phyloP scores from a whole-genome alignment of 2,888 invertebrate species.

The Oxystoma pomonae region DNA sequence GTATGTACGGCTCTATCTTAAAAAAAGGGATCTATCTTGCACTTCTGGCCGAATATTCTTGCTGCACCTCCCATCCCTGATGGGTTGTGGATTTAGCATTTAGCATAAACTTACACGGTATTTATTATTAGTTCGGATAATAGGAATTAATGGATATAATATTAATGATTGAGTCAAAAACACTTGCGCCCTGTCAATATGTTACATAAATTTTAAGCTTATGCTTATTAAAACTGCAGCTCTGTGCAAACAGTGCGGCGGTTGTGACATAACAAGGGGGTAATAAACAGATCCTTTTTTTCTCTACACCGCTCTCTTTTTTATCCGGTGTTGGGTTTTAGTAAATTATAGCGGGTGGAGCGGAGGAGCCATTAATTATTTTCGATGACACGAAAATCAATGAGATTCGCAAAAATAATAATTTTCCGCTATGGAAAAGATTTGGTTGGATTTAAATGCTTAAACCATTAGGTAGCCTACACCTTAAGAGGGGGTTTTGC shows the following conservation, averaged over 20 bases:
- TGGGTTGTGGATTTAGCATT: constrained; percentile 13
- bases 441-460: no score
- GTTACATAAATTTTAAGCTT: constrained; percentile 16
- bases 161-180: constrained; percentile 27
- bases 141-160: constrained; percentile 26
- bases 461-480: no score
- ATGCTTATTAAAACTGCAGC: constrained; percentile 5
- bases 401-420: no score
- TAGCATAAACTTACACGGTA: constrained; percentile 28
- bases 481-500: no score
- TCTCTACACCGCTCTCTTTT: background rate
- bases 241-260: constrained; percentile 9
- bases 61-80: background rate
- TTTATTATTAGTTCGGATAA: constrained; percentile 31
- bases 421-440: no score
- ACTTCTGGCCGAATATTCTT: background rate
- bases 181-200: constrained; percentile 24
- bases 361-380: no score
- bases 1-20: no score
- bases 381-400: no score
- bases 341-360: no score
- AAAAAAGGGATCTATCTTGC: background rate
- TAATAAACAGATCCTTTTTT: constrained; percentile 12
- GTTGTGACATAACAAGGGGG: constrained; percentile 6
- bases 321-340: no score